A percentile compares a stretch with the other conserved stretches of the same genome.
phyloP scores from a whole-genome alignment of 2,797 vertebrate genomes.

The Myoxocephalus aenaeus region DNA sequence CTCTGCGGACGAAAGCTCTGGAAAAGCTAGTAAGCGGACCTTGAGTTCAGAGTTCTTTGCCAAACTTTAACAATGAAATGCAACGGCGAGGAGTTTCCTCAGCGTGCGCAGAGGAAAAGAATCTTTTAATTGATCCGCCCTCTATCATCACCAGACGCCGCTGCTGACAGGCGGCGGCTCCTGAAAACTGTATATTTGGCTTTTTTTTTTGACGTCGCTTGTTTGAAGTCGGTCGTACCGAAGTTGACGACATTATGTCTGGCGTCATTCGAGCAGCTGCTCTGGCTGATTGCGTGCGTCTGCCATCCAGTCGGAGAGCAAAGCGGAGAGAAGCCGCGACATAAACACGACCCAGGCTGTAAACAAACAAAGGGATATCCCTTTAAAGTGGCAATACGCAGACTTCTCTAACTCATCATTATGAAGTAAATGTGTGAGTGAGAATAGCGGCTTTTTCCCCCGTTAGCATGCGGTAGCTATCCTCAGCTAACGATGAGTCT shows the following conservation, averaged over 20 bases:
- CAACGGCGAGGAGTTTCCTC: background rate
- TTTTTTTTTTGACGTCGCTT: background rate
- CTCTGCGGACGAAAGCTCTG: background rate
- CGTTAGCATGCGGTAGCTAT: background rate
- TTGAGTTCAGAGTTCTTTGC: background rate
- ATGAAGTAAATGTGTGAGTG: background rate
- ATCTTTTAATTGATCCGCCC: background rate
- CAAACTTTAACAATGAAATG: background rate
- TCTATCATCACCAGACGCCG: background rate
- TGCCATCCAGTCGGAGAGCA: background rate
- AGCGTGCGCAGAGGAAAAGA: background rate
- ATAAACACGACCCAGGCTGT: background rate
- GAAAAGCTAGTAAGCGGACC: background rate
- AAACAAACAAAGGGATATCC: background rate
- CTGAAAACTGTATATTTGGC: background rate
- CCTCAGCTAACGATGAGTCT: background rate
- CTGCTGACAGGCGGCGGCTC: background rate
- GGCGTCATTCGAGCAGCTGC: background rate
- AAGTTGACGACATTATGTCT: background rate
- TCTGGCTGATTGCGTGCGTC: background rate
- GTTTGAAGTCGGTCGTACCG: background rate
- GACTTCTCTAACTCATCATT: background rate
- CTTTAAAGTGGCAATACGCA: background rate
- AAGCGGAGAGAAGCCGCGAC: background rate
- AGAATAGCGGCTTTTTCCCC: background rate